These are phyloP conservation scores for Neotoxoptera formosana DNA, from an alignment of 1,140 invertebrate genomes.

Conservation along the genomic window DNA sequence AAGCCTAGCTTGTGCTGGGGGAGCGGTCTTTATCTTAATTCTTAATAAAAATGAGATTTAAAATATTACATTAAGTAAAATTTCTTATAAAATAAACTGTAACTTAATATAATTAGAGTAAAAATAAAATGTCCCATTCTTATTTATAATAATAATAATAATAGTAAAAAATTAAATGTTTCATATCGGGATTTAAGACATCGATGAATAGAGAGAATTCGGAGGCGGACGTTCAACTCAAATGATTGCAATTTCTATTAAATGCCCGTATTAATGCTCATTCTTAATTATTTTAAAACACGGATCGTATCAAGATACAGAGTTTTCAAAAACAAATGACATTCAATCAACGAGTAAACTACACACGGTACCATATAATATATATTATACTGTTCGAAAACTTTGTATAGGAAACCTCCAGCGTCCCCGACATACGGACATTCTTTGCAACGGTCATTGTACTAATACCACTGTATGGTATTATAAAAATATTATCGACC, in stretches of 20 bases:
- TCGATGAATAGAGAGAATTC: fast-evolving
- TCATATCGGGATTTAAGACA: not conserved
- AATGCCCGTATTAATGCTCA: not conserved
- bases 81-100: too few species aligned
- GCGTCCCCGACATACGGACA: not conserved
- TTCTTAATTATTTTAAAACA: not conserved
- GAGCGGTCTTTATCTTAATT: too few species aligned
- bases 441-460: too few species aligned
- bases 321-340: not conserved
- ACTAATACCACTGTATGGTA: not conserved
- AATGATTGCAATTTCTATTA: not conserved
- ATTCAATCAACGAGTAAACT: not conserved
- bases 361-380: not conserved
- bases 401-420: not conserved
- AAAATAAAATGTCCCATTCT: too few species aligned
- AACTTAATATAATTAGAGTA: too few species aligned
- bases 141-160: too few species aligned
- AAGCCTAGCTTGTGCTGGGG: too few species aligned
- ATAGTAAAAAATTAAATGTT: not conserved
- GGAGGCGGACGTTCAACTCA: not conserved
- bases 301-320: not conserved
- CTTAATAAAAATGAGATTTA: too few species aligned
- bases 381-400: not conserved
- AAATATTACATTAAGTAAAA: too few species aligned
- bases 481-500: not conserved